Conservation (phyloP, 2,797 vertebrate genomes). For the Aratinga solstitialis region DNA sequence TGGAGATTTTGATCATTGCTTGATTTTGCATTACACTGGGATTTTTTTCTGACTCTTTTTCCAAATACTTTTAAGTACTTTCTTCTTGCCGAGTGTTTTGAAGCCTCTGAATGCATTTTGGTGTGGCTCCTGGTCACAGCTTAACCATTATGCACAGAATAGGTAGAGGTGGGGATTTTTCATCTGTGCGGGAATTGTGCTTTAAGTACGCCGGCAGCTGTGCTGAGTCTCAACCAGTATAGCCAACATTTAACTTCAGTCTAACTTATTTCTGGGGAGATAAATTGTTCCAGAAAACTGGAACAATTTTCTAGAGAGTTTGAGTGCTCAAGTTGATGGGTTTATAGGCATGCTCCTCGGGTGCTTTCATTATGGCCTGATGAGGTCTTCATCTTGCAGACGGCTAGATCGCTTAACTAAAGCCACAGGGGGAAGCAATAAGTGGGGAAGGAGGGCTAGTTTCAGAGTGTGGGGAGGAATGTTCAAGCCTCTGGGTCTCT, state of each 20-base stretch:
- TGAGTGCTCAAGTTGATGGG: background rate
- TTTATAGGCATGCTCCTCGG: background rate
- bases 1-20: background rate
- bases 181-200: background rate
- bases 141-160: background rate
- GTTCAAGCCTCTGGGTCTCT: background rate
- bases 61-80: background rate
- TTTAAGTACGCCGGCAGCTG: background rate
- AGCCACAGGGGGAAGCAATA: background rate
- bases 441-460: background rate
- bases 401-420: background rate
- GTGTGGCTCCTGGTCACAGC: background rate
- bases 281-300: background rate
- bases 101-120: background rate
- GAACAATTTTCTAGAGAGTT: background rate
- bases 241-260: background rate
- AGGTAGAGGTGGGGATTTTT: background rate
- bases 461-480: background rate
- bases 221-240: background rate
- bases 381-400: background rate
- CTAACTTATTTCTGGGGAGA: background rate
- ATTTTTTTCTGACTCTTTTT: background rate
- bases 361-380: background rate
- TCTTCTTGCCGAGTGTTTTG: background rate
- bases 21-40: background rate